Evolutionary conservation across 2,888 invertebrate species (phyloP).

Genomic region (Polyommatus iphigenia): DNA sequence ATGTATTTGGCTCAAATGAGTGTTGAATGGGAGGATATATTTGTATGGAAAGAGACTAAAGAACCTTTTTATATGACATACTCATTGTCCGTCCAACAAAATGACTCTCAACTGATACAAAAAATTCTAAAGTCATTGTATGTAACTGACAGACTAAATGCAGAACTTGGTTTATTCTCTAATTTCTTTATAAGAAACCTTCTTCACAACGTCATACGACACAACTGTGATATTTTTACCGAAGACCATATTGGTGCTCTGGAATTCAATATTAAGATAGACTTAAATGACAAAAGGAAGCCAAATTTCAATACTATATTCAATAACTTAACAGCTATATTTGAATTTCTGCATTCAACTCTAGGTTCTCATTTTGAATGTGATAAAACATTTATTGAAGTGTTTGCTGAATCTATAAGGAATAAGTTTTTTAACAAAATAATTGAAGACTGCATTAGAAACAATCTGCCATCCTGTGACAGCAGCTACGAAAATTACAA

Average conservation of each 20-base stretch:
- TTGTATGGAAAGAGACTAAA: slow-evolving; percentile 65
- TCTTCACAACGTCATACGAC: slow-evolving; percentile 64
- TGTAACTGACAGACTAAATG: slow-evolving; percentile 62
- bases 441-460: slow-evolving; percentile 69
- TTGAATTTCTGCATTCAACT: slow-evolving; percentile 72
- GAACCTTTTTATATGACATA: slow-evolving; percentile 61
- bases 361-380: slow-evolving; percentile 66
- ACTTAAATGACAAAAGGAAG: slow-evolving; percentile 55
- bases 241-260: slow-evolving; percentile 70
- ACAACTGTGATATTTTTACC: slow-evolving; percentile 70
- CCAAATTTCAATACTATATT: slow-evolving; percentile 70
- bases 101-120: slow-evolving; percentile 62
- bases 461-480: slow-evolving; percentile 67
- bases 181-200: slow-evolving; percentile 68
- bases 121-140: slow-evolving; percentile 67
- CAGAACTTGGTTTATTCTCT: slow-evolving; percentile 68
- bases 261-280: slow-evolving; percentile 68
- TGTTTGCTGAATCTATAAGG: slow-evolving; percentile 63
- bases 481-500: slow-evolving; percentile 66
- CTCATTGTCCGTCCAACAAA: slow-evolving; percentile 67
- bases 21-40: slow-evolving; percentile 71
- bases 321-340: slow-evolving; percentile 69
- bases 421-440: slow-evolving; percentile 70
- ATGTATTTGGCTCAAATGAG: slow-evolving; percentile 67
- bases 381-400: slow-evolving; percentile 64